phyloP scores from a whole-genome alignment of 1,140 invertebrate genomes.

The Mesaphorura yosii region DNA sequence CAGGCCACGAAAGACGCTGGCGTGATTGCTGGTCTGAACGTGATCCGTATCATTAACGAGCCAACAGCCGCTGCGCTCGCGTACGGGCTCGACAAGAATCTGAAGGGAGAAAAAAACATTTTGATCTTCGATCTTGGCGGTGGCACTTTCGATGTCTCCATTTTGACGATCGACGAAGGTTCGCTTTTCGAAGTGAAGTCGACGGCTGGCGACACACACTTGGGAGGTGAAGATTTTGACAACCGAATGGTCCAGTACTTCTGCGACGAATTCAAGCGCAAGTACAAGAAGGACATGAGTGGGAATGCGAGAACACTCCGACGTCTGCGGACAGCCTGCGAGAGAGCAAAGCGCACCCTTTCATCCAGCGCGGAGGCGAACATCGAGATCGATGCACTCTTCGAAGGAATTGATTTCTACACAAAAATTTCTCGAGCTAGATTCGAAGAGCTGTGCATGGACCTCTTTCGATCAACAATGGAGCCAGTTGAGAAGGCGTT shows the following conservation, averaged over 20 bases:
- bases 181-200: slow-evolving; percentile 51
- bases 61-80: slow-evolving; percentile 98
- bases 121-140: slow-evolving; percentile 92
- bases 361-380: slow-evolving; percentile 61
- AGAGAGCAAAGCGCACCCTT: slow-evolving; percentile 64
- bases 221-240: slow-evolving; percentile 76
- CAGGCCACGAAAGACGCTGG: slow-evolving; percentile 86
- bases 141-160: slow-evolving; percentile 81
- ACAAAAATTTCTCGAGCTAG: slow-evolving; percentile 57
- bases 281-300: slow-evolving; percentile 61
- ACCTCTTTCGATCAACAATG: slow-evolving; percentile 45
- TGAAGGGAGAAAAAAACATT: slow-evolving; percentile 62
- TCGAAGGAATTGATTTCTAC: slow-evolving; percentile 61
- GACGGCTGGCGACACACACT: slow-evolving; percentile 44
- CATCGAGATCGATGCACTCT: slow-evolving; percentile 62
- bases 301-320: slow-evolving; percentile 54
- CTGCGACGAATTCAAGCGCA: slow-evolving; percentile 92
- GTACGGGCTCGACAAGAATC: slow-evolving; percentile 97
- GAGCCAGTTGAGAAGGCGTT: slow-evolving; percentile 36
- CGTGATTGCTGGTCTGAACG: slow-evolving; percentile 70
- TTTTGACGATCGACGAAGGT: slow-evolving; percentile 63
- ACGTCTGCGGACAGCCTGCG: slow-evolving; percentile 58
- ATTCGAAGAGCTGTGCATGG: slow-evolving; percentile 56
- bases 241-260: slow-evolving; percentile 93
- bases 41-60: slow-evolving; percentile 84